Base-by-base conservation (phyloP, 2,797 vertebrate species). In the Pangasius krempfi region DNA sequence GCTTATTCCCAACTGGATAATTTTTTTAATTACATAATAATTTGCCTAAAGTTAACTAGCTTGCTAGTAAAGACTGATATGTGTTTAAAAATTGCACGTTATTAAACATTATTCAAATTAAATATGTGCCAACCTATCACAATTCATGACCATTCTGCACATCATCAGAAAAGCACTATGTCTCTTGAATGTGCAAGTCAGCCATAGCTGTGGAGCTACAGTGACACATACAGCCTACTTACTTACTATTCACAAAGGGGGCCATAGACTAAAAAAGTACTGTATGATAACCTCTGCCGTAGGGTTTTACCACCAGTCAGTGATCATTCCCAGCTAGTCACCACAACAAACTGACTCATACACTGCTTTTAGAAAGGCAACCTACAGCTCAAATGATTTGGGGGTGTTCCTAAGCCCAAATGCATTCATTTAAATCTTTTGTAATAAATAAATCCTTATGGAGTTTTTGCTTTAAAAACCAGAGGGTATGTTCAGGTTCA, bases 271-370 rank as follows among this genome's bases (percentile, higher is more conserved):
- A 54, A 84, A 84, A 68, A 83, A 54, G 64, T 9, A 47, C 47
- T 47, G 6, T 7, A 58, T 37, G 18, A 56, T 56, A 80, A 80
- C 37, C 12, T 6, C 12, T 16, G 37, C 37, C 25, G n/a, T 50
- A 44, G 16, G 25, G 86, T 83, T 83, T 86, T 76, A 64, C 25
- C 33, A 84, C 20, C 52, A 73, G 47, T 27, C 79, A 33, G n/a
- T 20, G 5, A 79, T 89, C 20, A 62, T 33, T 50, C 58, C 25
- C 13, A 25, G 56, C 44, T 56, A 73, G 40, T 30, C 56, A 86
- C 44, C 52, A 76, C 58, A 82, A 30, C 40, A 54, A 56, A 86
- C n/a, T 73, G 78, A 64, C 27, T 80, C 73, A 85, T 20, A n/a
- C 50, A 70, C n/a, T 84, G 25, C 50, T 60, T 70, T 79, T 58